These are phyloP conservation scores for Podarcis cretensis DNA, from an alignment of 2,113 vertebrate genomes.

Conservation along the genomic window DNA sequence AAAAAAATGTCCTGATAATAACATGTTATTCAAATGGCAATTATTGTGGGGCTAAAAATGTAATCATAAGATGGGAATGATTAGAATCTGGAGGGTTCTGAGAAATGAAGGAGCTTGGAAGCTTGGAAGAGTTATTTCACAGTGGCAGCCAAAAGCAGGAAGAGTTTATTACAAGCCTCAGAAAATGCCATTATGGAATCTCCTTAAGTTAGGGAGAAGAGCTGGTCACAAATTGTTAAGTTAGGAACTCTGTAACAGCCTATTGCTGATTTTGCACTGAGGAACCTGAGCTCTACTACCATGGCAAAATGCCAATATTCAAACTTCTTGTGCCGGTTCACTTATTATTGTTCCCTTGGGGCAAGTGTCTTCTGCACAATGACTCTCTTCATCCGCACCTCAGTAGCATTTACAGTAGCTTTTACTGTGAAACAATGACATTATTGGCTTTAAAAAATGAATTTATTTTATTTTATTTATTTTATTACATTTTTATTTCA, in stretches of 20 bases:
- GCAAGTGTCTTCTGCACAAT: neutral
- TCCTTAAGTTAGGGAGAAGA: constrained; percentile 6
- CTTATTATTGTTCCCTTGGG: neutral
- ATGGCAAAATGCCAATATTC: constrained; percentile 11
- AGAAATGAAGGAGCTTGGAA: neutral
- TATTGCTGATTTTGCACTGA: neutral
- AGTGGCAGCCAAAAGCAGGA: neutral
- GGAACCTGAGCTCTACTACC: neutral
- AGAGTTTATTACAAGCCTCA: neutral
- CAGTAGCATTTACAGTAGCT: neutral
- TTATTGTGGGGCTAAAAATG: neutral
- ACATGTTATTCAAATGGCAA: neutral
- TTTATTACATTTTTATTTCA: constrained; percentile 2
- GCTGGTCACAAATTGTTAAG: constrained; percentile 21
- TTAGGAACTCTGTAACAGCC: neutral
- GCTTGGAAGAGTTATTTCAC: constrained; percentile 5
- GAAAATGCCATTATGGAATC: constrained; percentile 5
- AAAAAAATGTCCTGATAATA: neutral
- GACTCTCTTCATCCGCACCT: neutral
- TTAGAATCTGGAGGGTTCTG: neutral
- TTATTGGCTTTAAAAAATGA: neutral
- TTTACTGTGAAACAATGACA: neutral
- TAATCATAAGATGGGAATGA: neutral
- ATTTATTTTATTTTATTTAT: neutral
- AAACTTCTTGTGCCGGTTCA: neutral